These are phyloP conservation scores for Aurelia sp. DNA, from an alignment of 30 jellyfish, hydroid and myxozoan genomes.

Conservation along the genomic window DNA sequence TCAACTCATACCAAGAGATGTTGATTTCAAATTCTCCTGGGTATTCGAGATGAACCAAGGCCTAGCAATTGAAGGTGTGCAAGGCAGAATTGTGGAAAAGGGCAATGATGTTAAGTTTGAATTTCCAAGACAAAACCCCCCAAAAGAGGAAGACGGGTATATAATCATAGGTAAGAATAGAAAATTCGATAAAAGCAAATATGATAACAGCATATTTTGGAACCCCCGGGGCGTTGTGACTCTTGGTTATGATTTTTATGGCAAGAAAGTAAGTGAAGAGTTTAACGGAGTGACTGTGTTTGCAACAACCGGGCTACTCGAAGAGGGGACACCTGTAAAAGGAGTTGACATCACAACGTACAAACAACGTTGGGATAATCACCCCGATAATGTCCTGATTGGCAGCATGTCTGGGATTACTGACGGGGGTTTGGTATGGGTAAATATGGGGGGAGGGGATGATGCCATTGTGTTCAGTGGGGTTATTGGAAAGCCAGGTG, in stretches of 20 bases:
- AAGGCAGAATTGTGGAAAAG: constrained; percentile 16
- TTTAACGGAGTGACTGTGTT: constrained; percentile 34
- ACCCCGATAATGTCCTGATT: constrained; percentile 2
- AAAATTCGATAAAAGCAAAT: constrained; percentile 26
- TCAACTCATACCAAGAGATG: constrained; percentile 27
- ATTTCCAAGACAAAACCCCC: background rate
- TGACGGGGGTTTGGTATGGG: background rate
- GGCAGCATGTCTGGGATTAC: constrained; percentile 38
- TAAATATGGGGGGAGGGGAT: constrained; percentile 41
- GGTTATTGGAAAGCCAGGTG: constrained; percentile 40
- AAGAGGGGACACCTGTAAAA: constrained; percentile 8
- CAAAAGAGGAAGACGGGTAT: constrained; percentile 33
- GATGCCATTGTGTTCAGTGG: constrained; percentile 38
- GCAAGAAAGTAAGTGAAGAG: constrained; percentile 20
- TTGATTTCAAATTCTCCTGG: constrained; percentile 41
- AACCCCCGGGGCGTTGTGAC: constrained; percentile 28
- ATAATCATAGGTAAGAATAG: constrained; percentile 13
- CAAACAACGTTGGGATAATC: background rate
- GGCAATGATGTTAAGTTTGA: constrained; percentile 20
- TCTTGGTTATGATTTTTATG: constrained; percentile 42
- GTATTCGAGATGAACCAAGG: constrained; percentile 44
- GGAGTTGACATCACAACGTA: constrained; percentile 42
- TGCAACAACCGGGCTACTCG: constrained; percentile 20
- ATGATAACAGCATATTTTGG: constrained; percentile 28
- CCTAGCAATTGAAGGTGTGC: constrained; percentile 21